Evolutionary conservation across 2,797 vertebrate species (phyloP), one percentile per base, ranked within the genome.

Genomic region (Ctenosaura bakeri): DNA sequence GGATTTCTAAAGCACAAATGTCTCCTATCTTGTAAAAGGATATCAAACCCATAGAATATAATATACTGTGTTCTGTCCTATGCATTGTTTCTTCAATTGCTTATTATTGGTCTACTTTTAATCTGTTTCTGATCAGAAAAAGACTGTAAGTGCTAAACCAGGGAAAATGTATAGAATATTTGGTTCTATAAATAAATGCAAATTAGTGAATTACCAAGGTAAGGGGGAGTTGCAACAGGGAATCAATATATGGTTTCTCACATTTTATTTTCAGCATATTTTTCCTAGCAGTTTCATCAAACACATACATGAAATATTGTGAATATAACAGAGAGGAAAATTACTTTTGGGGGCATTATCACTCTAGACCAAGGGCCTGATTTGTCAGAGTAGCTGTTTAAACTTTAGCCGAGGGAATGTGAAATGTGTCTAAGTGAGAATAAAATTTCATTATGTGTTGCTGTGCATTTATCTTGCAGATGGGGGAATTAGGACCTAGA

Each of bases 51-150:
- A 81, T 66, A 86, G 91, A 35, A 18, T 86, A 42, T 62, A 79
- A 56, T 35, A 20, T n/a, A 66, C 0, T 0, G 8, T 69, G 12
- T 59, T 52, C 3, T 80, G 32, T 0, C 0, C 38, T 66, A 2
- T 24, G 29, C 10, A 89, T 76, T 62, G 12, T 24, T 62, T 10
- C 1, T 24, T 38, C 42, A 12, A 46, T 56, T 76, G 3, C 16
- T 1, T 54, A 46, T 79, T n/a, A n/a, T 32, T 0, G 52, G 42
- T 64, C 18, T 38, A n/a, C 14, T 71, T 84, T 52, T 54, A 32
- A 4, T 69, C 46, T 79, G n/a, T 38, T 79, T n/a, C 26, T 80
- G 64, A 79, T 6, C 54, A 88, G 3, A 59, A 78, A 78, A 29
- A 38, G n/a, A 54, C 64, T 86, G 38, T 29, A 35, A 5, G 14